phyloP scores from a whole-genome alignment of 2,113 vertebrate genomes.

The Sebastes schlegelii region DNA sequence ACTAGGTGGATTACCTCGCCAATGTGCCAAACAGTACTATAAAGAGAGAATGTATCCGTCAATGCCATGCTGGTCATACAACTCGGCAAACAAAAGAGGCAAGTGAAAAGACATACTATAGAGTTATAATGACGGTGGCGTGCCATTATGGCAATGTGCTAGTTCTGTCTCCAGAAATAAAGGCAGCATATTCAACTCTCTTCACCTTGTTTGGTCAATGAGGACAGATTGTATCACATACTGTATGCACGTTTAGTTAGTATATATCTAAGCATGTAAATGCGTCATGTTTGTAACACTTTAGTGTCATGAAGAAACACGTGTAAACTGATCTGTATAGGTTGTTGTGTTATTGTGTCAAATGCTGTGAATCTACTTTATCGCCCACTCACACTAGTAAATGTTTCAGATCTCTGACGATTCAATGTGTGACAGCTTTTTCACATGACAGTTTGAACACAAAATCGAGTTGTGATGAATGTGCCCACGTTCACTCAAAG shows the following conservation, averaged over 20 bases:
- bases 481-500: not conserved
- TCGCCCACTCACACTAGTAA: not conserved
- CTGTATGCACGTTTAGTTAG: not conserved
- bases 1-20: conserved; percentile 3
- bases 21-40: conserved; percentile 16
- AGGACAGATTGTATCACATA: not conserved
- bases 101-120: not conserved
- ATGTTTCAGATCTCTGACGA: not conserved
- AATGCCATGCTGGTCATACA: conserved; percentile 4
- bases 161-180: not conserved
- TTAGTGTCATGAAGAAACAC: not conserved
- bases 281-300: not conserved
- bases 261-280: accelerated
- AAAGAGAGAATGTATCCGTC: conserved; percentile 27
- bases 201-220: not conserved
- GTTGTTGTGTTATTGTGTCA: not conserved
- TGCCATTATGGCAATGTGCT: not conserved
- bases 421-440: not conserved
- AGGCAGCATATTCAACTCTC: not conserved
- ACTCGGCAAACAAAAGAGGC: conserved; percentile 27
- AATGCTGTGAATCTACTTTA: not conserved
- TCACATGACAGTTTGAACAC: not conserved
- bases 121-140: not conserved
- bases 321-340: not conserved
- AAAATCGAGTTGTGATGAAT: not conserved